phyloP scores from a whole-genome alignment of 2,797 vertebrate species.

The Chanos chanos region DNA sequence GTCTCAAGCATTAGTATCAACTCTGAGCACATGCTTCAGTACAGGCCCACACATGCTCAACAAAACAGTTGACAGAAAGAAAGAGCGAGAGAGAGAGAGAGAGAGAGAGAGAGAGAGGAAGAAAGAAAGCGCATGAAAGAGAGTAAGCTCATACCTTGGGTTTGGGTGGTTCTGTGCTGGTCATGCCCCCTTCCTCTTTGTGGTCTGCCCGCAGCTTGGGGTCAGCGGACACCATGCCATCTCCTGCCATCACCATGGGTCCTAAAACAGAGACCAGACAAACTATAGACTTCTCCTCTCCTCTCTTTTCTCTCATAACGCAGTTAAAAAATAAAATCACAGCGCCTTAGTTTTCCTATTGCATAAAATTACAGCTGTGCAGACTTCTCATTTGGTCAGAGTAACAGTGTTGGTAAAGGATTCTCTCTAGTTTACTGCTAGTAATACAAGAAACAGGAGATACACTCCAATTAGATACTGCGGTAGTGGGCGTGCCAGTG shows the following conservation, averaged over 20 bases:
- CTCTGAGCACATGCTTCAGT: slow-evolving; percentile 14
- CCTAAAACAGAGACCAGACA: slow-evolving; percentile 42
- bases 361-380: no score
- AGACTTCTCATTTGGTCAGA: no score
- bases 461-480: no score
- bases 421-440: no score
- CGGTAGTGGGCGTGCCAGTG: not conserved
- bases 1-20: not conserved
- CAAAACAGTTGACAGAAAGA: not conserved
- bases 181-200: slow-evolving; percentile 45
- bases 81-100: not conserved
- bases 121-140: not conserved
- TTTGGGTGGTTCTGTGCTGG: slow-evolving; percentile 44
- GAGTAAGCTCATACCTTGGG: slow-evolving; percentile 51
- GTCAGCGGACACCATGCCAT: slow-evolving; percentile 48
- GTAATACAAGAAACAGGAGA: no score
- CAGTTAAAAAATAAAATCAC: no score
- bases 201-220: slow-evolving; percentile 57
- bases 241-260: slow-evolving; percentile 46
- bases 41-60: not conserved
- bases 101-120: not conserved
- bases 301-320: no score
- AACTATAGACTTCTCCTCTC: not conserved
- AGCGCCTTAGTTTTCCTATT: no score
- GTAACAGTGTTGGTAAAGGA: no score